phyloP scores from a whole-genome alignment of 2,888 invertebrate genomes.

The Malthinus flaveolus region DNA sequence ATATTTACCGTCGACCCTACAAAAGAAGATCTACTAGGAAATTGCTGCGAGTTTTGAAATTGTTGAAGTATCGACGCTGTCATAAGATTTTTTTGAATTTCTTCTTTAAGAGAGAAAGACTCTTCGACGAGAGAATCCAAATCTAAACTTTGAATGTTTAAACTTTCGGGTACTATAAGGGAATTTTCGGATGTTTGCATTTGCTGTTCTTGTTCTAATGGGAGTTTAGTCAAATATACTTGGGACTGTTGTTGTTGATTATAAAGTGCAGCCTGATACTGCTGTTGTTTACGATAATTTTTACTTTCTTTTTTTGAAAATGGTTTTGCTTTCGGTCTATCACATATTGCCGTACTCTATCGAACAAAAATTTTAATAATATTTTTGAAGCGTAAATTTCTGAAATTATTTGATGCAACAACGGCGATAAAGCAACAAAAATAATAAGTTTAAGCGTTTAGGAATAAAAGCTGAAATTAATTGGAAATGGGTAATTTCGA shows the following conservation, averaged over 20 bases:
- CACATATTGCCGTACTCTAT: slow-evolving; percentile 77
- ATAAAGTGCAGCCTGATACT: slow-evolving; percentile 50
- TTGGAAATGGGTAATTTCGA: too few species aligned
- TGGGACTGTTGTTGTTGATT: slow-evolving; percentile 50
- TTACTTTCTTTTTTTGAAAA: slow-evolving; percentile 80
- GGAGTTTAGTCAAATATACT: slow-evolving; percentile 33
- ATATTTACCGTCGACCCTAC: slow-evolving; percentile 47
- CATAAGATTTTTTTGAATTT: slow-evolving; percentile 46
- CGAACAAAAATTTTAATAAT: slow-evolving; percentile 9
- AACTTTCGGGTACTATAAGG: slow-evolving; percentile 42
- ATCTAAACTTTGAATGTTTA: slow-evolving; percentile 48
- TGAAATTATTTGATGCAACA: too few species aligned
- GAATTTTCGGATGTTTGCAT: slow-evolving; percentile 49
- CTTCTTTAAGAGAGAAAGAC: slow-evolving; percentile 46
- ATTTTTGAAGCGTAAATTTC: too few species aligned
- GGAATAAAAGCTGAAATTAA: too few species aligned
- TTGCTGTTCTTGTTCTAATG: slow-evolving; percentile 52
- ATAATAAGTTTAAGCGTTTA: too few species aligned
- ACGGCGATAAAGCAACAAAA: too few species aligned
- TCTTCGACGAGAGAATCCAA: slow-evolving; percentile 46
- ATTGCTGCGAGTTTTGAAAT: slow-evolving; percentile 43
- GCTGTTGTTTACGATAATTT: slow-evolving; percentile 65
- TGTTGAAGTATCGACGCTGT: slow-evolving; percentile 52
- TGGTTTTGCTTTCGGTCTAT: slow-evolving; percentile 82
- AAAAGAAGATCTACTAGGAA: slow-evolving; percentile 46